Conservation (phyloP, 2,797 vertebrate species). For the Tauraco hartlaubi region DNA sequence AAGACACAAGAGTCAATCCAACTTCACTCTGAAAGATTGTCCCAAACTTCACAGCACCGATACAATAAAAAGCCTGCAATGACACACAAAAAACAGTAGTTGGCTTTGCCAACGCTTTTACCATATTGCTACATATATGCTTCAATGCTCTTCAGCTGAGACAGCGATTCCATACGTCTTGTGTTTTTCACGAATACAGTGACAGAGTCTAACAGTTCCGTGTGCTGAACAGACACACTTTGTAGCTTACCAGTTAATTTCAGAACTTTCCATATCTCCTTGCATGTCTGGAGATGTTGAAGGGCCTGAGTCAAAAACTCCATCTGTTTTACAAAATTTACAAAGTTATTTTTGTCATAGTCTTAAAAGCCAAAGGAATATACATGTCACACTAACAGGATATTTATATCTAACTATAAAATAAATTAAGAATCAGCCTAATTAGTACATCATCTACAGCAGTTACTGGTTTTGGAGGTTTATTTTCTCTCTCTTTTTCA, state of each 20-base stretch:
- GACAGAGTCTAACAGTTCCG: neutral
- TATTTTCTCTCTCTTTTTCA: neutral
- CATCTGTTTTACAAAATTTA: constrained; percentile 73
- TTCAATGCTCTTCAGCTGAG: neutral
- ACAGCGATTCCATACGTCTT: neutral
- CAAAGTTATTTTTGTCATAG: neutral
- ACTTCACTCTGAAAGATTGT: neutral
- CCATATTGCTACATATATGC: neutral
- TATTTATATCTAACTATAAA: neutral
- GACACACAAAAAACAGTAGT: neutral
- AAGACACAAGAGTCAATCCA: neutral
- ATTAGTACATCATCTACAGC: neutral
- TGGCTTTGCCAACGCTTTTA: neutral
- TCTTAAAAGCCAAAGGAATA: neutral
- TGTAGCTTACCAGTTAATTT: constrained; percentile 86
- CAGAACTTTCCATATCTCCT: constrained; percentile 87
- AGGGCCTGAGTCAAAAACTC: constrained; percentile 84
- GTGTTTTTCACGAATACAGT: neutral
- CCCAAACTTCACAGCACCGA: neutral
- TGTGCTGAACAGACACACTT: neutral
- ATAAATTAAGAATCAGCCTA: neutral
- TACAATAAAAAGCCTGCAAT: neutral
- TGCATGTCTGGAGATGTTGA: constrained; percentile 87
- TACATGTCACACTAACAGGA: neutral
- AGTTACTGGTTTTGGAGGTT: neutral